Percentiles rank a stretch among this genome's conserved stretches.
Conservation (phyloP, 2,888 invertebrate species). For the Xylota sylvarum region DNA sequence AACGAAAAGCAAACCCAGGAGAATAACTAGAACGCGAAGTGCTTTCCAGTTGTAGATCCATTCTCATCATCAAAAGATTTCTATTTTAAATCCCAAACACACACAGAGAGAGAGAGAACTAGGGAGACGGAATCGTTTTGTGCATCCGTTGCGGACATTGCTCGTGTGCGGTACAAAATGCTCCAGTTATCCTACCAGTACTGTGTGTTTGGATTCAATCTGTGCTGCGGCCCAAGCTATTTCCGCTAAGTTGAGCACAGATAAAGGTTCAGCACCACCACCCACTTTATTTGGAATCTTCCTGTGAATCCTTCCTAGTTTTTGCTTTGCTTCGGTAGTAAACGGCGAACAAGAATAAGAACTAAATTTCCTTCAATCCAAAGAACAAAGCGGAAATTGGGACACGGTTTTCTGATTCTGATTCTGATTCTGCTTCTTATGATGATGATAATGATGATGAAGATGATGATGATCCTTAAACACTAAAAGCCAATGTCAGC, state of each 20-base stretch:
- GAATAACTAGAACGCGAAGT: conserved; percentile 54
- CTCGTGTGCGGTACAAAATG: conserved; percentile 47
- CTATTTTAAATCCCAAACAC: conserved; percentile 45
- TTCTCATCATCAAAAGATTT: conserved; percentile 65
- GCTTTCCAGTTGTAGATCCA: conserved; percentile 46
- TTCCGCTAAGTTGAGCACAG: conserved; percentile 53
- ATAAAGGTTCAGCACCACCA: conserved; percentile 9
- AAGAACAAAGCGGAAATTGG: conserved; percentile 55
- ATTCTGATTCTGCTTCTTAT: background rate
- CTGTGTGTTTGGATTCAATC: conserved; percentile 62
- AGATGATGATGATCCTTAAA: conserved; percentile 26
- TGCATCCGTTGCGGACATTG: conserved; percentile 53
- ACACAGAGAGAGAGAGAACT: conserved; percentile 1
- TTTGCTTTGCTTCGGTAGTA: conserved; percentile 15
- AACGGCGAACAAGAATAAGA: conserved; percentile 51
- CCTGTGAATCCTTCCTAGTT: conserved; percentile 11
- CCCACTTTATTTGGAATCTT: background rate
- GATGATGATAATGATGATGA: conserved; percentile 5
- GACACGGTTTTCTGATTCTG: conserved; percentile 15
- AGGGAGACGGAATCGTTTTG: conserved; percentile 25
- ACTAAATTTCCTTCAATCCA: conserved; percentile 46
- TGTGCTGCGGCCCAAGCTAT: conserved; percentile 45
- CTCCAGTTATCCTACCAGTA: conserved; percentile 33
- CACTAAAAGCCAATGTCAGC: conserved; percentile 32
- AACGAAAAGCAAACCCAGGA: conserved; percentile 1